phyloP scores from a whole-genome alignment of 2,113 vertebrate species.

The Oceanodroma tethys region DNA sequence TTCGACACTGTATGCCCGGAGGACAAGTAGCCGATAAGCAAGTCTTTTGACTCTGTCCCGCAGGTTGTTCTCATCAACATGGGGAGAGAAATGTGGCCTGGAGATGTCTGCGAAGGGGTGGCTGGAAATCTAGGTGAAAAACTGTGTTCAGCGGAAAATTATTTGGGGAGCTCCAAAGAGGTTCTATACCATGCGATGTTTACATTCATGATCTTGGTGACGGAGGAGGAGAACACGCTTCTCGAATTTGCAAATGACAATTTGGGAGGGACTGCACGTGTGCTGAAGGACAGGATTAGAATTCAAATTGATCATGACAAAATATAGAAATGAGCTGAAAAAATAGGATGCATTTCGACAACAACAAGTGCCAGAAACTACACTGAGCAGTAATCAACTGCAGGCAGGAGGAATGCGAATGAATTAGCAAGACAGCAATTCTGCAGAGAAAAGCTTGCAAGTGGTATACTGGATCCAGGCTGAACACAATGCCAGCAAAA shows the following conservation, averaged over 20 bases:
- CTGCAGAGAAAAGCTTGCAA: not conserved
- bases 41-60: not conserved
- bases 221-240: not conserved
- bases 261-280: not conserved
- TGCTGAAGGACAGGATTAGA: not conserved
- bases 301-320: not conserved
- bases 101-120: not conserved
- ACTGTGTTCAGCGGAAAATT: not conserved
- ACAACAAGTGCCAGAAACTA: not conserved
- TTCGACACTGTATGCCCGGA: rapidly evolving
- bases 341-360: not conserved
- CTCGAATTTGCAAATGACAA: not conserved
- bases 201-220: not conserved
- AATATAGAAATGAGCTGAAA: not conserved
- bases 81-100: not conserved
- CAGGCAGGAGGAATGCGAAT: not conserved
- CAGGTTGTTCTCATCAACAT: not conserved
- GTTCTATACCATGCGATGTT: not conserved
- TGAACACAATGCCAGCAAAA: not conserved
- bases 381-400: not conserved
- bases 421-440: not conserved
- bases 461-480: not conserved
- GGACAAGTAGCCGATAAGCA: not conserved
- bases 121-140: not conserved
- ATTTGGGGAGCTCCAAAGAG: not conserved